These are phyloP conservation scores for Pseudoips prasinana DNA, from an alignment of 2,888 invertebrate species.

Conservation along the genomic window DNA sequence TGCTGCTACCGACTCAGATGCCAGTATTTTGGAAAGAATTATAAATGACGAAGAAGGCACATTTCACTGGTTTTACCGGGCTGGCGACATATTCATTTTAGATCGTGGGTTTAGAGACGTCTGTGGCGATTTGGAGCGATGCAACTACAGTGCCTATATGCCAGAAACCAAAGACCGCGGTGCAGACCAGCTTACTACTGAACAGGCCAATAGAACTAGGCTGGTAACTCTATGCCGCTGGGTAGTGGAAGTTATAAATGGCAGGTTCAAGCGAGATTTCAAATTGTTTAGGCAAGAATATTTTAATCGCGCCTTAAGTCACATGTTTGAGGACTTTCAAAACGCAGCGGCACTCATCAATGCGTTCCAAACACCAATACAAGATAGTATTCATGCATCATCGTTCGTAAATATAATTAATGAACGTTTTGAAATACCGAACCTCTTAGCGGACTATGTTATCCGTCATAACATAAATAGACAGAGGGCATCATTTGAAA, in stretches of 20 bases:
- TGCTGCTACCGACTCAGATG: background rate
- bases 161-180: background rate
- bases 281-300: constrained; percentile 3
- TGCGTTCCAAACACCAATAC: background rate
- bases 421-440: background rate
- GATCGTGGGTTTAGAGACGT: constrained; percentile 1
- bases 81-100: background rate
- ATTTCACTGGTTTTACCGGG: no score
- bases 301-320: constrained; percentile 2
- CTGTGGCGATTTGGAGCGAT: background rate
- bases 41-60: background rate
- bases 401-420: background rate
- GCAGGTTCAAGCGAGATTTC: constrained; percentile 1
- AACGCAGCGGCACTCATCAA: background rate
- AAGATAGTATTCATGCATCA: background rate
- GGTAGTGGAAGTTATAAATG: constrained; percentile 3
- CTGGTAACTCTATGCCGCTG: background rate
- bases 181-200: constrained; percentile 1
- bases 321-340: constrained; percentile 1
- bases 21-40: background rate
- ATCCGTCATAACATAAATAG: background rate
- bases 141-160: background rate
- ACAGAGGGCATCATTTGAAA: background rate
- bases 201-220: constrained; percentile 1
- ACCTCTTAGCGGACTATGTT: background rate